A percentile compares a stretch with the other conserved stretches of the same genome.
Evolutionary conservation across 2,113 vertebrate genomes (phyloP).

Genomic region (Conger conger): DNA sequence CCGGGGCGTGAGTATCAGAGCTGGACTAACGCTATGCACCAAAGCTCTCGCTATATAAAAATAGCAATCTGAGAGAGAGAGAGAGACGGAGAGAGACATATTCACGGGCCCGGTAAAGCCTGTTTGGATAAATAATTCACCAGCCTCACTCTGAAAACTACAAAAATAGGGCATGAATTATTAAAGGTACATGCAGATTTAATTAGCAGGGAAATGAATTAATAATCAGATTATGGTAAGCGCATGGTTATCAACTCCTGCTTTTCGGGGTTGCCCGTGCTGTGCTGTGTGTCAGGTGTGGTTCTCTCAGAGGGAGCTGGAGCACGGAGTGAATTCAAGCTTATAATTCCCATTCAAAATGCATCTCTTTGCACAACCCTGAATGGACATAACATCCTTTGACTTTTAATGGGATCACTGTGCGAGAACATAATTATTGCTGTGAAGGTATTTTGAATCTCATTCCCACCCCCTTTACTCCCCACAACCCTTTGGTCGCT

Average conservation of each 20-base stretch:
- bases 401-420: slow-evolving; percentile 36
- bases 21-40: neutral
- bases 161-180: slow-evolving; percentile 58
- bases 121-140: slow-evolving; percentile 62
- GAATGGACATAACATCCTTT: slow-evolving; percentile 49
- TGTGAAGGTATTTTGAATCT: slow-evolving; percentile 46
- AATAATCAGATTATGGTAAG: slow-evolving; percentile 64
- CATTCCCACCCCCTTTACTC: neutral
- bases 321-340: slow-evolving; percentile 32
- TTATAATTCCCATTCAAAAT: slow-evolving; percentile 51
- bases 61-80: slow-evolving; percentile 1
- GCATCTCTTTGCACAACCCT: slow-evolving; percentile 40
- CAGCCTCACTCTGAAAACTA: slow-evolving; percentile 48
- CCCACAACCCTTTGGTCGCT: slow-evolving; percentile 26
- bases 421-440: slow-evolving; percentile 49
- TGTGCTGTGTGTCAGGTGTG: neutral
- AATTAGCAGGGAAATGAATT: slow-evolving; percentile 61
- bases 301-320: neutral
- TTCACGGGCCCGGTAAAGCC: slow-evolving; percentile 48
- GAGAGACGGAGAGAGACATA: slow-evolving; percentile 15
- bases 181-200: slow-evolving; percentile 60
- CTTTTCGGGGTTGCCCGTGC: neutral
- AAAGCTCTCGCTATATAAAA: neutral
- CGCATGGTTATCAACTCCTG: slow-evolving; percentile 42
- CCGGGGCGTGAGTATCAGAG: neutral